These are phyloP conservation scores for Genyomyrus donnyi DNA, from an alignment of 2,113 vertebrate species.

Conservation along the genomic window DNA sequence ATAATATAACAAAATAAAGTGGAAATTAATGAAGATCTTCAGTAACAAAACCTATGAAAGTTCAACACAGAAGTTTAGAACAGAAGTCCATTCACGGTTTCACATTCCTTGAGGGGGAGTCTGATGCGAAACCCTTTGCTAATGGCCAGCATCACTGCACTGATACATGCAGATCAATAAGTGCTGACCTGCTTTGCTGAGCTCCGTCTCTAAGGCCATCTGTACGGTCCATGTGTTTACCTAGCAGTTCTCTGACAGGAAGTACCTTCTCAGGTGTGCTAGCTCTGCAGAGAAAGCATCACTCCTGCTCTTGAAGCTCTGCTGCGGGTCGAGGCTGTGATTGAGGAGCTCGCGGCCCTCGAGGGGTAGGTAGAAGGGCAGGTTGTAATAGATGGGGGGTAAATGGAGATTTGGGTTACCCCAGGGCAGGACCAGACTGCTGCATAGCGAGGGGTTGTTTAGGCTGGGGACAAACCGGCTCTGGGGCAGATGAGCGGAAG, in stretches of 20 bases:
- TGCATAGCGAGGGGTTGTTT: conserved; percentile 20
- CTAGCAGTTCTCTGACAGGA: conserved; percentile 27
- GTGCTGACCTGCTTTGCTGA: too few relatives aligned
- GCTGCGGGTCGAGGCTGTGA: conserved; percentile 20
- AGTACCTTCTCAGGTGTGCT: conserved; percentile 26
- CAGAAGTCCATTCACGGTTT: too few relatives aligned
- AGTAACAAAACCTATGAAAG: background rate
- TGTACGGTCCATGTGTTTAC: background rate
- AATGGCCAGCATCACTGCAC: background rate
- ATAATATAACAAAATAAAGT: background rate
- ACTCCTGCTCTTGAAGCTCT: conserved; percentile 29
- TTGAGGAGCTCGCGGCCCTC: conserved; percentile 10
- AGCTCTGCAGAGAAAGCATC: conserved; percentile 25
- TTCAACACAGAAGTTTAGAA: background rate
- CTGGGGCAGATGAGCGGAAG: conserved; percentile 10
- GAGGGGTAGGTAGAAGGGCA: conserved; percentile 34
- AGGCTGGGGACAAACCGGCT: conserved; percentile 36
- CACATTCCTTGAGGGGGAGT: background rate
- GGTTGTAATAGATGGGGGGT: conserved; percentile 28
- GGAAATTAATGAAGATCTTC: background rate
- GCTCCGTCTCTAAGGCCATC: background rate
- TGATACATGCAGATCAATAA: background rate
- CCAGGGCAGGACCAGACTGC: conserved; percentile 42
- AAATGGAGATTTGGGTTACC: conserved; percentile 28
- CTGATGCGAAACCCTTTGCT: background rate